Conservation (phyloP, 2,888 invertebrate species). For the Lordiphosa andalusiaca region DNA sequence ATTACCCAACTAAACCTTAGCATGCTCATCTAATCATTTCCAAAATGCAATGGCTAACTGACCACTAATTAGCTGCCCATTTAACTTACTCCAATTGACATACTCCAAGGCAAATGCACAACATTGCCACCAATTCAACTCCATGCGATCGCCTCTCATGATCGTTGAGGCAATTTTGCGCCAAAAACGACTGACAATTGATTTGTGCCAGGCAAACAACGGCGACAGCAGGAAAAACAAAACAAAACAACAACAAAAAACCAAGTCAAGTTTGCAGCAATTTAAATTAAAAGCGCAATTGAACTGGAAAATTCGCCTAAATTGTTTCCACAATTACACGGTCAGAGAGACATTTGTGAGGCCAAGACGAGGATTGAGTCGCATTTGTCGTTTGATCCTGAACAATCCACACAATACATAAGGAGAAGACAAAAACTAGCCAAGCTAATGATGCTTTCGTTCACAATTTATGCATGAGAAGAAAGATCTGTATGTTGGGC, state of each 20-base stretch:
- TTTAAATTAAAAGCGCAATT: conserved; percentile 76
- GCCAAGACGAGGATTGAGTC: conserved; percentile 13
- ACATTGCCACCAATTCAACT: conserved; percentile 30
- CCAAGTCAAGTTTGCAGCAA: conserved; percentile 43
- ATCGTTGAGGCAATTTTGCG: conserved; percentile 48
- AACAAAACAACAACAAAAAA: conserved; percentile 1
- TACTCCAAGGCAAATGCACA: conserved; percentile 43
- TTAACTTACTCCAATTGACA: conserved; percentile 48
- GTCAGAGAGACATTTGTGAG: conserved; percentile 24
- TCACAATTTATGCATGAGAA: conserved; percentile 69
- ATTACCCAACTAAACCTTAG: no score
- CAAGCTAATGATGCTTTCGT: conserved; percentile 66
- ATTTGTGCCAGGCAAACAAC: conserved; percentile 57
- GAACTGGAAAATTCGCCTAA: conserved; percentile 73
- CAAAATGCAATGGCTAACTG: not conserved
- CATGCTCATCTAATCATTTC: no score
- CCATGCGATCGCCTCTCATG: conserved; percentile 22
- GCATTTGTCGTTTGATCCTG: conserved; percentile 42
- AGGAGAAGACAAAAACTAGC: conserved; percentile 36
- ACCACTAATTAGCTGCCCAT: conserved; percentile 39
- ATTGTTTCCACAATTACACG: conserved; percentile 69
- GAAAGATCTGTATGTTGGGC: conserved; percentile 46
- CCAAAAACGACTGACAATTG: conserved; percentile 64
- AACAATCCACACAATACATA: conserved; percentile 52
- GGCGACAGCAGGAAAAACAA: conserved; percentile 21